Percentiles rank a stretch among this genome's conserved stretches.
Evolutionary conservation across 2,797 vertebrate genomes (phyloP).

Genomic region (Syngnathus rostellatus): DNA sequence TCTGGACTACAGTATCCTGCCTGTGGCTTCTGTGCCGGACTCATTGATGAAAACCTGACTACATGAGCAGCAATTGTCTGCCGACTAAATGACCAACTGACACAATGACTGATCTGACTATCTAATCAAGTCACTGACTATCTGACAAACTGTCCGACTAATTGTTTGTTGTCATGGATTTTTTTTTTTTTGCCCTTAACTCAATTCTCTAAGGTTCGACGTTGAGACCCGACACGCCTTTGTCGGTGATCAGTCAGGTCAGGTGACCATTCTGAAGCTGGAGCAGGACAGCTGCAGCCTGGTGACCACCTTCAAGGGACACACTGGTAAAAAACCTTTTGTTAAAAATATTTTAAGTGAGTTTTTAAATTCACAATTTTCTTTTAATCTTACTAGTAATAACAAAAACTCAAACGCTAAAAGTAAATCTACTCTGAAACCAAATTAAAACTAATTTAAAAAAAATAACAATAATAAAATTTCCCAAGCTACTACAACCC

Average conservation of each 20-base stretch:
- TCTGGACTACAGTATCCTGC: constrained; percentile 97
- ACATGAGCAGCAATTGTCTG: no score
- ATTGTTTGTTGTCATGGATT: not conserved
- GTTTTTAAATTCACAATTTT: no score
- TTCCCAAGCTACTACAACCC: no score
- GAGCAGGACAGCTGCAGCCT: constrained; percentile 92
- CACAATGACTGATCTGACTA: not conserved
- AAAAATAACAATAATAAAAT: no score
- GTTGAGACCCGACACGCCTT: constrained; percentile 95
- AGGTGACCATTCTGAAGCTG: constrained; percentile 96
- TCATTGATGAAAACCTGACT: no score
- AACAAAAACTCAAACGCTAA: no score
- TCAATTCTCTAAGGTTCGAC: constrained; percentile 78
- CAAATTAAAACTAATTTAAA: no score
- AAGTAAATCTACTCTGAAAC: no score
- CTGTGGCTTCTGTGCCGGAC: no score
- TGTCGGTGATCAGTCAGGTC: constrained; percentile 93
- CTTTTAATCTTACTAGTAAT: no score
- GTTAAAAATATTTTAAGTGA: no score
- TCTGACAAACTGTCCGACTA: not conserved
- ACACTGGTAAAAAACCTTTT: constrained; percentile 75
- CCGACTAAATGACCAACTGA: not conserved
- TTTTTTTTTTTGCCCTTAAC: constrained; percentile 19
- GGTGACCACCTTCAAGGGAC: constrained; percentile 95
- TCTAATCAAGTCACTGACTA: not conserved